phyloP scores from a whole-genome alignment of 2,113 vertebrate genomes.

The Petaurus breviceps region DNA sequence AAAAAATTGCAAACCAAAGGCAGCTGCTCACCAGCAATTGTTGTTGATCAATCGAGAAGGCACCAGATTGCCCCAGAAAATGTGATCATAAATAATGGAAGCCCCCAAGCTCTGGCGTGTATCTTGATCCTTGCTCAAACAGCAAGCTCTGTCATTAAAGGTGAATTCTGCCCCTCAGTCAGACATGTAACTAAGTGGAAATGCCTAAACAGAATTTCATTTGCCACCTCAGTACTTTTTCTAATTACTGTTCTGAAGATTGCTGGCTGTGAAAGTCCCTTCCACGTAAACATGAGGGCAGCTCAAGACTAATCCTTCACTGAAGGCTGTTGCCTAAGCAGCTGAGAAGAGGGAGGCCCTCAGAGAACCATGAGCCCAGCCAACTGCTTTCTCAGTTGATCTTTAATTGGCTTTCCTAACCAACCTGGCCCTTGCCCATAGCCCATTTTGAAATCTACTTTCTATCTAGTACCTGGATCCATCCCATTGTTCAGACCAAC shows the following conservation, averaged over 20 bases:
- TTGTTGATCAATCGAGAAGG: slow-evolving; percentile 27
- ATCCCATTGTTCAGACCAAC: neutral
- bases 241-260: no score
- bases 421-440: neutral
- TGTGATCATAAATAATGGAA: neutral
- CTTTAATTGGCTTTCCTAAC: neutral
- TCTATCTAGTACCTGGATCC: neutral
- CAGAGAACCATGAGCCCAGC: no score
- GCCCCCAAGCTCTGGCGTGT: neutral
- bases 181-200: neutral
- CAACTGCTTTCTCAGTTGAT: neutral
- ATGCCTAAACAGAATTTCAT: neutral
- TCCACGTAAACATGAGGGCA: neutral
- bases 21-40: slow-evolving; percentile 5
- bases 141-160: neutral
- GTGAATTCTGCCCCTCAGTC: neutral
- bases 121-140: neutral
- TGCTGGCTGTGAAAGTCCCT: neutral
- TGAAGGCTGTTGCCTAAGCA: neutral
- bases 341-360: neutral
- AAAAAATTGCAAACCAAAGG: slow-evolving; percentile 31
- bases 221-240: neutral
- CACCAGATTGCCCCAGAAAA: neutral
- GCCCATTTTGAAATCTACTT: neutral
- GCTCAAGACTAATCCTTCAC: neutral